Percentiles rank a stretch among this genome's conserved stretches.
Conservation (phyloP, 2,888 invertebrate species). For the Amphipyra berbera region DNA sequence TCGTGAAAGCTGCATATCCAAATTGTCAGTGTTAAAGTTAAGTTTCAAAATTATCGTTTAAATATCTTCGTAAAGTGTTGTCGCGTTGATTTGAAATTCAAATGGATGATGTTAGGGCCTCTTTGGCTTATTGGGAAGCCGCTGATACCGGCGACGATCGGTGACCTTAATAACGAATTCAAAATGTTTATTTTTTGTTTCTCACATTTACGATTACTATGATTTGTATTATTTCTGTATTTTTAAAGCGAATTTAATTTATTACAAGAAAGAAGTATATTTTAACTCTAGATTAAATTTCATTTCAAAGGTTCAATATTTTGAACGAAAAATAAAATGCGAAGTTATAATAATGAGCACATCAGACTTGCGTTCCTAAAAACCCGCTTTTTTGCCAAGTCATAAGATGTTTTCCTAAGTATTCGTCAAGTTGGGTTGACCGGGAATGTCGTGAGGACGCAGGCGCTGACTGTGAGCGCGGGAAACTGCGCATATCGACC, state of each 20-base stretch:
- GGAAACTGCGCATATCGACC: conserved; percentile 89
- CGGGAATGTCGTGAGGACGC: conserved; percentile 77
- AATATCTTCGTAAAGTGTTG: conserved; percentile 61
- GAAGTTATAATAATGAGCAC: background rate
- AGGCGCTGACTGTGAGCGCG: conserved; percentile 86
- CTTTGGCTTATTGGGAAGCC: conserved; percentile 64
- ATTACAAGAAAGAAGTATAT: background rate
- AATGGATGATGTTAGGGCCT: conserved; percentile 66
- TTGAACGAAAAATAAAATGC: background rate
- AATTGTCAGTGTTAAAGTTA: conserved; percentile 20
- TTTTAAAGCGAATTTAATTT: conserved; percentile 2
- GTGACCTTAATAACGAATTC: conserved; percentile 52
- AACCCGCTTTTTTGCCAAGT: conserved; percentile 26
- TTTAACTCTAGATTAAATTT: conserved; percentile 2
- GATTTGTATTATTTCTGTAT: background rate
- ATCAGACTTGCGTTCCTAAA: conserved; percentile 9
- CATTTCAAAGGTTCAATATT: conserved; percentile 3
- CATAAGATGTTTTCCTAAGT: conserved; percentile 67
- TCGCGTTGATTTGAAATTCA: conserved; percentile 68
- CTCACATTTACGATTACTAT: conserved; percentile 27
- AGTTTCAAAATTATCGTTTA: conserved; percentile 54
- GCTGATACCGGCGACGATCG: conserved; percentile 51
- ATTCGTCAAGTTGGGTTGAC: conserved; percentile 73
- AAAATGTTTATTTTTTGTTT: conserved; percentile 34
- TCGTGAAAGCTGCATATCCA: conserved; percentile 5